Percentiles rank a stretch among this genome's conserved stretches.
phyloP scores from a whole-genome alignment of 2,888 invertebrate genomes.

The Mythimna albipuncta region DNA sequence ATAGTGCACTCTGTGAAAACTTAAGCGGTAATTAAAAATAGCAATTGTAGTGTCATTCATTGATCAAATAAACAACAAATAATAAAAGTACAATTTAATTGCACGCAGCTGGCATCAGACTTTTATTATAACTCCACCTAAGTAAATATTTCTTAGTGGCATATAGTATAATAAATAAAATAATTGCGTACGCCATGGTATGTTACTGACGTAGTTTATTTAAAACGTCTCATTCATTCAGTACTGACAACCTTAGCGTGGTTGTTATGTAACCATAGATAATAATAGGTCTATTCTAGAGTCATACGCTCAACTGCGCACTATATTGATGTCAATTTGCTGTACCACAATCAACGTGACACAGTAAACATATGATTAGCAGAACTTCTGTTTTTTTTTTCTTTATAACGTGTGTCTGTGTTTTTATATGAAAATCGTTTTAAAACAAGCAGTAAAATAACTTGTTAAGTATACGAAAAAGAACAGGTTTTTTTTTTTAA shows the following conservation, averaged over 20 bases:
- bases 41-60: too few species aligned
- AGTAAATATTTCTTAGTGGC: too few species aligned
- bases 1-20: too few species aligned
- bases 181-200: neutral
- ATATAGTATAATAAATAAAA: neutral
- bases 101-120: too few species aligned
- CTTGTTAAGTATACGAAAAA: neutral
- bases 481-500: neutral
- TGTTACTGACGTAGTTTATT: neutral
- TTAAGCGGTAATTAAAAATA: too few species aligned
- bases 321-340: slow-evolving; percentile 58
- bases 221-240: too few species aligned
- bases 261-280: slow-evolving; percentile 14
- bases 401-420: neutral
- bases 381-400: neutral
- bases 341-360: slow-evolving; percentile 27
- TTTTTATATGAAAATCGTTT: neutral
- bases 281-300: slow-evolving; percentile 22
- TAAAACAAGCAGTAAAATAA: neutral
- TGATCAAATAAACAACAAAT: too few species aligned
- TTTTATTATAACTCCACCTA: too few species aligned
- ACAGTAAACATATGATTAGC: slow-evolving; percentile 18
- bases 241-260: slow-evolving; percentile 22
- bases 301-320: slow-evolving; percentile 54
- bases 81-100: too few species aligned